Evolutionary conservation across 2,888 invertebrate species (phyloP).

Genomic region (Onthophagus sagittarius): DNA sequence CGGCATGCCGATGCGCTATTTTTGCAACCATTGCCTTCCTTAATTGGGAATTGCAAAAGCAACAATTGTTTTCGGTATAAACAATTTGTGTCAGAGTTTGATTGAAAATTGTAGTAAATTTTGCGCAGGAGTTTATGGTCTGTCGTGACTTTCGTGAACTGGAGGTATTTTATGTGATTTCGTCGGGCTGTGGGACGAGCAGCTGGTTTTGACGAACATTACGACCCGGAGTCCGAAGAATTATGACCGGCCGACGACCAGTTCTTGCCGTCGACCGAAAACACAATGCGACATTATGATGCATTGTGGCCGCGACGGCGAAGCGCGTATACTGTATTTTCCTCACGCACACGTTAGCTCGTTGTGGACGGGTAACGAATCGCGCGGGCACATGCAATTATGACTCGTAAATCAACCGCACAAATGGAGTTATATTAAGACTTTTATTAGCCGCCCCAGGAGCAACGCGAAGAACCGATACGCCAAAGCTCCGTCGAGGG

Average conservation of each 20-base stretch:
- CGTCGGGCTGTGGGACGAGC: neutral
- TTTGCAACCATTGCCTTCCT: neutral
- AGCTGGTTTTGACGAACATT: neutral
- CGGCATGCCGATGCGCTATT: neutral
- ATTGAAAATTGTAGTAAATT: neutral
- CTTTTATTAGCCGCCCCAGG: slow-evolving; percentile 33
- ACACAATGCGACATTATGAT: neutral
- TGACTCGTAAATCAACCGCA: slow-evolving; percentile 42
- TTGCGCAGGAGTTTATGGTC: neutral
- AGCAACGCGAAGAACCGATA: neutral
- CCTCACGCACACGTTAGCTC: neutral
- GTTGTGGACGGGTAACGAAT: slow-evolving; percentile 26
- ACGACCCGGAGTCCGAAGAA: neutral
- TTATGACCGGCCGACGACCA: neutral
- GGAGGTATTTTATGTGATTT: neutral
- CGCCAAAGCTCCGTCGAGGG: slow-evolving; percentile 7
- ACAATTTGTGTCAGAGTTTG: neutral
- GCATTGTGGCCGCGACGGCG: neutral
- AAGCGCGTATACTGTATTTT: neutral
- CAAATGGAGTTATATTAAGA: slow-evolving; percentile 44
- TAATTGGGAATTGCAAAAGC: neutral
- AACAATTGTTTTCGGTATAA: neutral
- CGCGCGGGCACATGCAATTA: slow-evolving; percentile 45
- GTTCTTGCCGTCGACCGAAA: neutral
- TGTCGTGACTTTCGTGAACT: neutral